phyloP scores from a whole-genome alignment of 2,113 vertebrate genomes.

The Phalacrocorax pelagicus region DNA sequence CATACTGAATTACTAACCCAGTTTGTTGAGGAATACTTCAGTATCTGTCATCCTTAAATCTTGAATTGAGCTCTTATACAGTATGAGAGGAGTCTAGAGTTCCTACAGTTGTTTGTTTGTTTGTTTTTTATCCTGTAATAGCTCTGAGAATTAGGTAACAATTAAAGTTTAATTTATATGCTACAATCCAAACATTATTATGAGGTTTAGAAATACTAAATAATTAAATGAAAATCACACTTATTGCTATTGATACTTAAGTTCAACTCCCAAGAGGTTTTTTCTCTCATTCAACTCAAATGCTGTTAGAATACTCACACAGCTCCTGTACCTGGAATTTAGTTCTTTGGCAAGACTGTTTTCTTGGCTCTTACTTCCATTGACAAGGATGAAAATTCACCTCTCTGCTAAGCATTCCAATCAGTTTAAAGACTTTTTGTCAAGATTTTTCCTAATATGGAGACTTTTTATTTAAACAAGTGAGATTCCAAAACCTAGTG shows the following conservation, averaged over 20 bases:
- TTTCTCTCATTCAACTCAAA: background rate
- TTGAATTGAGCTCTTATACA: background rate
- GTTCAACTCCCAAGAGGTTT: background rate
- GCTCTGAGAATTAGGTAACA: background rate
- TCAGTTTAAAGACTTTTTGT: background rate
- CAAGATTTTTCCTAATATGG: background rate
- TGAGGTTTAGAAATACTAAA: background rate
- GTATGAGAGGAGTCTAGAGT: background rate
- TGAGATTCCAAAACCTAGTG: background rate
- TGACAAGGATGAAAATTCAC: background rate
- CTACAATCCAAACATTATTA: background rate
- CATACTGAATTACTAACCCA: background rate
- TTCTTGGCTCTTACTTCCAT: background rate
- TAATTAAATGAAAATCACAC: background rate
- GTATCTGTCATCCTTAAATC: background rate
- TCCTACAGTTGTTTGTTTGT: background rate
- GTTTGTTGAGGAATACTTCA: background rate
- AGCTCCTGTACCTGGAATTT: background rate
- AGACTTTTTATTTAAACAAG: background rate
- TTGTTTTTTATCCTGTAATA: background rate
- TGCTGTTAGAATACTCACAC: background rate
- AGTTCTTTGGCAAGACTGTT: background rate
- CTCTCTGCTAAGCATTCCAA: background rate
- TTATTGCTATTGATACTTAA: background rate
- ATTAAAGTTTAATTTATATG: background rate